These are phyloP conservation scores for Hestina assimilis DNA, from an alignment of 1,140 invertebrate species.

Conservation along the genomic window DNA sequence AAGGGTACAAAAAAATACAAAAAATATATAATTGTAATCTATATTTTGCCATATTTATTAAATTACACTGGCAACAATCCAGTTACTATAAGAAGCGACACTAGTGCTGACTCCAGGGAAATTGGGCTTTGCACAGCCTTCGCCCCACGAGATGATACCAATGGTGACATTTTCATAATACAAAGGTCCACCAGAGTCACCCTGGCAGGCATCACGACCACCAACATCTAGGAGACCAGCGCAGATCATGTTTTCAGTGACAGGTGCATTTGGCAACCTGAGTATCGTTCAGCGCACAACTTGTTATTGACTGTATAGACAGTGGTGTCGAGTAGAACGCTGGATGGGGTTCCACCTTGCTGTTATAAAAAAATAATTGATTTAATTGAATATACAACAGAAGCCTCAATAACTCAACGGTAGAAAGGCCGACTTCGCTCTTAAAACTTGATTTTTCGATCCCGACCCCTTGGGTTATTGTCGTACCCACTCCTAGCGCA, in stretches of 20 bases:
- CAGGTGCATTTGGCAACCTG: neutral
- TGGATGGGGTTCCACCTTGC: conserved; percentile 60
- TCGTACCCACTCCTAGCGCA: no score
- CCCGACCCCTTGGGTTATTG: no score
- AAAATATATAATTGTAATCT: neutral
- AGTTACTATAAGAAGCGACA: conserved; percentile 46
- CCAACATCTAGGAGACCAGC: conserved; percentile 42
- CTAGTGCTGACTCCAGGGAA: conserved; percentile 80
- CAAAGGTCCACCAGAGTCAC: conserved; percentile 84
- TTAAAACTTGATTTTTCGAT: no score
- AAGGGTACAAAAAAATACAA: neutral
- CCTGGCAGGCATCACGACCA: conserved; percentile 81
- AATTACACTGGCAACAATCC: neutral
- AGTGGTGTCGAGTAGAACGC: conserved; percentile 50
- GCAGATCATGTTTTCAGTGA: conserved; percentile 55
- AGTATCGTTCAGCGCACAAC: conserved; percentile 36
- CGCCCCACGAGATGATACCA: conserved; percentile 79
- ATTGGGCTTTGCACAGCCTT: conserved; percentile 72
- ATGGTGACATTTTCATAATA: conserved; percentile 48
- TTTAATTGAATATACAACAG: neutral
- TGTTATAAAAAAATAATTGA: conserved; percentile 27
- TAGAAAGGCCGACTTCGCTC: no score
- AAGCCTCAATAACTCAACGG: no score
- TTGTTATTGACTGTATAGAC: conserved; percentile 39
- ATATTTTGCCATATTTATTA: neutral